Evolutionary conservation across 2,113 vertebrate species (phyloP).

Genomic region (Myrmophylax atrothorax): DNA sequence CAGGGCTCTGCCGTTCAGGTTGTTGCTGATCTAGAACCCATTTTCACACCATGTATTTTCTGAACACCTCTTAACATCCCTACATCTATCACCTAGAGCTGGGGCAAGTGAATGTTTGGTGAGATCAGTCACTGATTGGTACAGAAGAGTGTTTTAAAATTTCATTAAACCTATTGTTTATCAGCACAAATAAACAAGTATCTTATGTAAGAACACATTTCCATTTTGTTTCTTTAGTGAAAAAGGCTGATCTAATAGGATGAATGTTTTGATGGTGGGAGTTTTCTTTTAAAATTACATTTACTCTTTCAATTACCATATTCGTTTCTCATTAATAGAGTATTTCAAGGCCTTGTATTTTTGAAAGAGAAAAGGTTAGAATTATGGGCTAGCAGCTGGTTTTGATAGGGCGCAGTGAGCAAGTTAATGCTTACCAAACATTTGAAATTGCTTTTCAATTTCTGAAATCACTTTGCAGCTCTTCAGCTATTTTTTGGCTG

Average conservation of each 20-base stretch:
- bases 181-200: not conserved
- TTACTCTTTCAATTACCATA: slow-evolving; percentile 47
- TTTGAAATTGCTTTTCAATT: slow-evolving; percentile 35
- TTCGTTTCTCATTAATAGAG: slow-evolving; percentile 42
- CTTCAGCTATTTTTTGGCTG: slow-evolving; percentile 59
- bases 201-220: not conserved
- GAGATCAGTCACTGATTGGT: not conserved
- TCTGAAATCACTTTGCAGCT: slow-evolving; percentile 27
- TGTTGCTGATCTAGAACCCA: not conserved
- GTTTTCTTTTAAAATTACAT: slow-evolving; percentile 36
- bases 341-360: slow-evolving; percentile 29
- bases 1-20: not conserved
- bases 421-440: slow-evolving; percentile 27
- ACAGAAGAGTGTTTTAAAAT: not conserved
- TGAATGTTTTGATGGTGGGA: not conserved
- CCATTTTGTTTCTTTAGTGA: not conserved
- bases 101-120: not conserved
- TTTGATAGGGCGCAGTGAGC: not conserved
- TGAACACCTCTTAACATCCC: not conserved
- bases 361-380: slow-evolving; percentile 51
- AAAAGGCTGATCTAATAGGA: not conserved
- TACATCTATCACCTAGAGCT: not conserved
- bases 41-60: not conserved
- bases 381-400: slow-evolving; percentile 54
- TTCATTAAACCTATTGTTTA: not conserved